Base-by-base conservation (phyloP, 2,113 vertebrate species). In the Pampusana beccarii region DNA sequence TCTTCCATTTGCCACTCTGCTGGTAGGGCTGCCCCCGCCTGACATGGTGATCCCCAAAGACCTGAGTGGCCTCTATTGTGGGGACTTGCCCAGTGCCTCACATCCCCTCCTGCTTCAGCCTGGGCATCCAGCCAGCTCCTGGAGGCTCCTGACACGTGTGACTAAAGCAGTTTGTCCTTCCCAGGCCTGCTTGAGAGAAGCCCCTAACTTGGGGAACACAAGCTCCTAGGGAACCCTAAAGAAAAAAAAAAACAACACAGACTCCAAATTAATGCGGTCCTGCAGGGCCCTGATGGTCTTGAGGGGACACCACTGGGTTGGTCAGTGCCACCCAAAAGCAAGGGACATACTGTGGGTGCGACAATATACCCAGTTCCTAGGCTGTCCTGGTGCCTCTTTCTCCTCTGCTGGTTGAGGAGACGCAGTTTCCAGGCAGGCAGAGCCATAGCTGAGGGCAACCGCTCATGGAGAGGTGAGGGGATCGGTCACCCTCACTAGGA, bases 61-160 rank as follows among this genome's bases (percentile, higher is more conserved):
- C 23, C 19, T 18, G 33, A 60, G 19, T 8, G 5, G 5, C 4
- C 24, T 74, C 26, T 33, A 0, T 21, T 62, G 29, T 23, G 62
- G 56, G 25, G 12, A 20, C 26, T 82, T 93, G 6, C 38, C 19
- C 1, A 0, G 42, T 67, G 10, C 48, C 6, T 46, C 67, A 18
- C 3, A 4, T 38, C 13, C 6, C 11, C 6, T 62, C 24, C 26
- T 19, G 13, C 33, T 65, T 70, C 28, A 78, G 6, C 18, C 5
- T 9, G 23, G 28, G n/a, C 5, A 3, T 11, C 25, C n/a, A 87
- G n/a, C 28, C 46, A 18, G 42, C 13, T 56, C 54, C 54, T 9
- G 20, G 14, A 23, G 14, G 2, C 29, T 62, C 46, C 67, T 80
- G 46, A 19, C 36, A 3, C 0, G 0, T 29, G 17, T 51, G 13